Base-by-base conservation (phyloP, 2,113 vertebrate species). In the Notothenia coriiceps region DNA sequence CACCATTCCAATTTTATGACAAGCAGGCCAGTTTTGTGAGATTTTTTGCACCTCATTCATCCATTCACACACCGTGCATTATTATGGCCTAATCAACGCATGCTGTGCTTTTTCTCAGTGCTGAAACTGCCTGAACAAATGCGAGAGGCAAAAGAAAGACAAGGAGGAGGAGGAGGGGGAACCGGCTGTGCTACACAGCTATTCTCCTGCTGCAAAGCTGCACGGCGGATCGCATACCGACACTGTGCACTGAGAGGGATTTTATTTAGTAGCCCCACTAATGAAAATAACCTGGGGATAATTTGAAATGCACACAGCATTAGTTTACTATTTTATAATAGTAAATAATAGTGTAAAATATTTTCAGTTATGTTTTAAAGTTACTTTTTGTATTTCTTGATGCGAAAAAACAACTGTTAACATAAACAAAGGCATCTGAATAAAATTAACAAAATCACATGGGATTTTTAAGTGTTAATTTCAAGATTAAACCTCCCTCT, bases 201-300 rank as follows among this genome's bases (percentile, higher is more conserved):
- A 50, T 90, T 91, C 86, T 88, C 70, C 79, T 83, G 61, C 86
- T 70, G 78, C 65, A 92, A 84, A 85, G 74, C 83, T 78, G 76
- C 85, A 86, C 66, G 47, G 77, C 43, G 55, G 78, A 71, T 84
- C 92, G 95, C 96, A 96, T 95, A 94, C 95, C 63, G 17, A 82
- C 85, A 62, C 80, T 77, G 82, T 77, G 75, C 83, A 85, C 79
- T 29, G 71, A 63, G 75, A 65, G 63, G 68, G 44, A 60, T 85
- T 76, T 69, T 65, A 60, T 84, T 69, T 83, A 57, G 63, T 52
- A 77, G 22, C 55, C 25, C 46, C 1, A 20, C 20, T 65, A 40
- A 51, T 46, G 8, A 33, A 18, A 40, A 20, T 62, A 18, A 61
- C 55, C 66, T 46, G 20, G 14, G 15, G 25, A 49, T 35, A 0